Conservation (phyloP, 2,888 invertebrate species). For the Malacosoma neustria region DNA sequence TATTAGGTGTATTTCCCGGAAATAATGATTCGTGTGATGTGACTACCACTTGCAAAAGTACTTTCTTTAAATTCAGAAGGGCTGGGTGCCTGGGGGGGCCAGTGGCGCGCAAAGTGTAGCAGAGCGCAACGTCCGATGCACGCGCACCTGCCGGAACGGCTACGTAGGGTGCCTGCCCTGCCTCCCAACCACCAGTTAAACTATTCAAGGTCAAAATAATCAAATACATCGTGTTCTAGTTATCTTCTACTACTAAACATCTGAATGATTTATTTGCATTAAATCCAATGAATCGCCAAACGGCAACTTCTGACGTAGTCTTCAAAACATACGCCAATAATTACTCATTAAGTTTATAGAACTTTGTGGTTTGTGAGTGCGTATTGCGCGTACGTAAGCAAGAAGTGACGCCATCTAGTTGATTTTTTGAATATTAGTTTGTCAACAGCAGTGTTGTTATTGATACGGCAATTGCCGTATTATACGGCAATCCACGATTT, state of each 20-base stretch:
- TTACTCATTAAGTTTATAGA: no score
- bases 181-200: constrained; percentile 18
- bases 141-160: constrained; percentile 42
- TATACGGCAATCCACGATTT: no score
- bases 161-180: constrained; percentile 33
- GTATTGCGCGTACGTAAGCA: no score
- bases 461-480: no score
- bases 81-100: constrained; percentile 22
- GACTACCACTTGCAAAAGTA: neutral
- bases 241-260: no score
- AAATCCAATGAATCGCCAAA: no score
- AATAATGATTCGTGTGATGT: neutral
- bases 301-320: no score
- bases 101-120: constrained; percentile 35
- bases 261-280: no score
- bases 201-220: constrained; percentile 2
- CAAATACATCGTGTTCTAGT: no score
- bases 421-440: neutral
- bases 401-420: neutral
- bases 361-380: no score
- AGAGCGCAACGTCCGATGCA: constrained; percentile 34
- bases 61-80: constrained; percentile 4
- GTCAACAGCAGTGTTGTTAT: no score
- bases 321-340: no score
- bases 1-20: neutral